A percentile compares a stretch with the other conserved stretches of the same genome.
phyloP scores from a whole-genome alignment of 2,113 vertebrate genomes.

The Polypterus senegalus region DNA sequence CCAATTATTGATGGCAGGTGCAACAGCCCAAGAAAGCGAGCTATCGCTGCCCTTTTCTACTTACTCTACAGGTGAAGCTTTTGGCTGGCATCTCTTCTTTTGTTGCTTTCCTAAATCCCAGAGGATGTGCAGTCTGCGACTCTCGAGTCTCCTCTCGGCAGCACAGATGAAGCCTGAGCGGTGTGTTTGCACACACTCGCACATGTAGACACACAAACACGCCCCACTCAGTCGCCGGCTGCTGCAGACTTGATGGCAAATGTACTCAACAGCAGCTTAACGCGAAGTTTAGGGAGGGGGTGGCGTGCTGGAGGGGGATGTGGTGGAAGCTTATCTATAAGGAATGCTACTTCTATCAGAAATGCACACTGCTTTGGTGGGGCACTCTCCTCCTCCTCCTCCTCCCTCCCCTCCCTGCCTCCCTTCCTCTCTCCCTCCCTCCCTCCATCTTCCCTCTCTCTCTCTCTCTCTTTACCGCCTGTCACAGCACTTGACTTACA shows the following conservation, averaged over 20 bases:
- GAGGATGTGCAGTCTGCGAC: slow-evolving; percentile 19
- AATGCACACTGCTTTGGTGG: slow-evolving; percentile 36
- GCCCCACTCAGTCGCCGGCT: slow-evolving; percentile 17
- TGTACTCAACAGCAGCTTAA: slow-evolving; percentile 33
- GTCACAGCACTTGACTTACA: slow-evolving; percentile 54
- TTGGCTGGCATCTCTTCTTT: slow-evolving; percentile 53
- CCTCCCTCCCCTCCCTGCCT: slow-evolving; percentile 12
- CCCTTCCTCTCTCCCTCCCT: slow-evolving; percentile 6
- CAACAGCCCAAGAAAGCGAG: no score
- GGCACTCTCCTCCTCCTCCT: slow-evolving; percentile 15
- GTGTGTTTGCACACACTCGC: slow-evolving; percentile 16
- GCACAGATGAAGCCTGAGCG: slow-evolving; percentile 31
- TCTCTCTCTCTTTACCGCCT: slow-evolving; percentile 16
- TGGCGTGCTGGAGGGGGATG: slow-evolving; percentile 26
- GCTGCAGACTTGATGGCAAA: slow-evolving; percentile 19
- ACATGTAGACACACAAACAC: slow-evolving; percentile 9
- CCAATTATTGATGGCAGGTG: no score
- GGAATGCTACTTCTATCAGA: slow-evolving; percentile 52
- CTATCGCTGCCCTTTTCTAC: slow-evolving; percentile 28
- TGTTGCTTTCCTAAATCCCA: slow-evolving; percentile 33
- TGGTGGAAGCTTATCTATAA: slow-evolving; percentile 47
- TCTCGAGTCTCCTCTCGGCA: slow-evolving; percentile 10
- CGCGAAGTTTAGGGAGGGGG: slow-evolving; percentile 37
- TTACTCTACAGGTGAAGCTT: slow-evolving; percentile 51
- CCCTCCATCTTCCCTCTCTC: slow-evolving; percentile 1